A percentile compares a stretch with the other conserved stretches of the same genome.
phyloP scores from a whole-genome alignment of 1,140 invertebrate genomes.

The Atta cephalotes region DNA sequence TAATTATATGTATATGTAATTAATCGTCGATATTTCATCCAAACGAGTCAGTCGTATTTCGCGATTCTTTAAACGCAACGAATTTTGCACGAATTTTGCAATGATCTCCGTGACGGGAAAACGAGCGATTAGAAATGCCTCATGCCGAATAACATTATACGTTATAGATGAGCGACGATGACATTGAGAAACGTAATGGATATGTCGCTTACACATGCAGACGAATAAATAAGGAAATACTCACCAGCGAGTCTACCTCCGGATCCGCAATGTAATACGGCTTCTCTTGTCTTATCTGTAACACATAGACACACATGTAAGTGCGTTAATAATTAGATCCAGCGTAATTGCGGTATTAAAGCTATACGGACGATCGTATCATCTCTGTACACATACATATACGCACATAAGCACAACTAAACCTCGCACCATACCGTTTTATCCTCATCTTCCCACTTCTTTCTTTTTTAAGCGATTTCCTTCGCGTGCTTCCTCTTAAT shows the following conservation, averaged over 20 bases:
- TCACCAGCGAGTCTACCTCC: constrained; percentile 99
- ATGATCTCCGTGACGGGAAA: neutral
- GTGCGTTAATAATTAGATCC: constrained; percentile 82
- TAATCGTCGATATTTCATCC: constrained; percentile 22
- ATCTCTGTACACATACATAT: constrained; percentile 42
- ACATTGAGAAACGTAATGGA: neutral
- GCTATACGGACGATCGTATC: constrained; percentile 74
- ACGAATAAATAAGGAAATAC: constrained; percentile 85
- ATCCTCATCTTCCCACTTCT: constrained; percentile 14
- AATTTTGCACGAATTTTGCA: constrained; percentile 4
- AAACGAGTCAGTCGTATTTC: neutral
- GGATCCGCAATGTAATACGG: constrained; percentile 99
- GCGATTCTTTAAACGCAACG: neutral
- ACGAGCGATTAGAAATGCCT: neutral
- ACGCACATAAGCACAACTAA: neutral
- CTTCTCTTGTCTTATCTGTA: constrained; percentile 99
- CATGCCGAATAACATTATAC: constrained; percentile 5
- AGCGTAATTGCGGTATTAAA: constrained; percentile 83
- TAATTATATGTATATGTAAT: constrained; percentile 43
- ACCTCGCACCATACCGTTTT: neutral
- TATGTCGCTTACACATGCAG: neutral
- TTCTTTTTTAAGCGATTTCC: constrained; percentile 82
- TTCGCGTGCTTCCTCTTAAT: constrained; percentile 83
- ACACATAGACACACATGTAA: constrained; percentile 86
- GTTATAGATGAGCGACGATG: neutral